Conservation (phyloP, 2,888 invertebrate genomes). For the Eupithecia vulgata region DNA sequence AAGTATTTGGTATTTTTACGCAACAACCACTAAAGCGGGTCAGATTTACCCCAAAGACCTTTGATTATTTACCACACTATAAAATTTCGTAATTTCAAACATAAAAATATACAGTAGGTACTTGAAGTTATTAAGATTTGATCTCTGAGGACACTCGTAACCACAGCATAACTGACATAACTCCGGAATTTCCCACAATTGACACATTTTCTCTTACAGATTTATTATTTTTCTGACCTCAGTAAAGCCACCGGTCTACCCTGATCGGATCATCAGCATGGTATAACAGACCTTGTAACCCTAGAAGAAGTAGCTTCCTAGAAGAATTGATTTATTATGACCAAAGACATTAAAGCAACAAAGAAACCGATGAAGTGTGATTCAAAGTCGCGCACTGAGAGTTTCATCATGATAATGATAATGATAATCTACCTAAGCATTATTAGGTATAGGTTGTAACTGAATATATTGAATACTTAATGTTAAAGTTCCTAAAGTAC, state of each 20-base stretch:
- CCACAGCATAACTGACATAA: not conserved
- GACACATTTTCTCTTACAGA: conserved; percentile 20
- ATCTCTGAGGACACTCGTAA: not conserved
- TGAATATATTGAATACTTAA: no score
- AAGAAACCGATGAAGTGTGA: not conserved
- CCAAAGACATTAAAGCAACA: not conserved
- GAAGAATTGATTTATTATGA: not conserved
- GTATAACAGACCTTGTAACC: not conserved
- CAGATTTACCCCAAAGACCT: not conserved
- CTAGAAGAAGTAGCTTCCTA: not conserved
- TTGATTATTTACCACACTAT: not conserved
- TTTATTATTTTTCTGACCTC: conserved; percentile 59
- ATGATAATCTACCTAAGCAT: no score
- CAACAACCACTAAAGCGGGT: no score
- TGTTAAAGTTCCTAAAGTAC: no score
- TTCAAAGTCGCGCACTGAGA: not conserved
- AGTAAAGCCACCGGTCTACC: conserved; percentile 76
- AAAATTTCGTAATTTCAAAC: not conserved
- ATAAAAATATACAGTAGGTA: not conserved
- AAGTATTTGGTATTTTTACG: no score
- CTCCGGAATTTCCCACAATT: conserved; percentile 17
- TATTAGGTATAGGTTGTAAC: no score
- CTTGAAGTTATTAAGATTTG: not conserved
- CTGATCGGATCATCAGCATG: conserved; percentile 60
- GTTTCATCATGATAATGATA: not conserved